Evolutionary conservation across 2,888 invertebrate species (phyloP), one percentile per base, ranked within the genome.

Genomic region (Leptinotarsa juncta): DNA sequence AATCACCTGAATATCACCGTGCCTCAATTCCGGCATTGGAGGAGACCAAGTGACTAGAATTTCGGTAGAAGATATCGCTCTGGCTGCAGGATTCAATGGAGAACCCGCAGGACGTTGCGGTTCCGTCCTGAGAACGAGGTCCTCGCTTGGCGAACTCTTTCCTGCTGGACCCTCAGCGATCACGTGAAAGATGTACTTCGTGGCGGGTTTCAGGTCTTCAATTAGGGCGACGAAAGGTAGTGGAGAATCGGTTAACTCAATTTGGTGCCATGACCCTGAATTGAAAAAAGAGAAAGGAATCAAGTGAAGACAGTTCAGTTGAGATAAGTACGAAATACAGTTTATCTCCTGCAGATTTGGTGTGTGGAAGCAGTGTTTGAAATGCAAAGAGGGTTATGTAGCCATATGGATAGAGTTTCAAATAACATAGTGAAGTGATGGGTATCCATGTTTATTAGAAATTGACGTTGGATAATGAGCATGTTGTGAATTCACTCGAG

Each of bases 161-260:
- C 94, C 94, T 0, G 93, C 93, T 5, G 93, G 92, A 5, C 94
- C 94, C 85, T 94, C 93, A 1, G 94, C 94, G 70, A 94, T 90
- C 4, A 95, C 91, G 48, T 94, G 89, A 80, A 95, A 91, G 12
- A 91, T 88, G 84, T 95, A 95, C 76, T 90, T 90, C 0, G 93
- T 93, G 0, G 93, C 93, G 7, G 93, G 93, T 83, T 93, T 93
- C 3, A 94, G 87, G 82, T 93, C 92, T 84, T 93, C 93, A 75
- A 94, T 90, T 12, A 93, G 84, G 0, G 92, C 91, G 18, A 92
- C 91, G 81, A 91, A 92, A 16, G 90, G 91, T 49, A 90, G 83
- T 7, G 93, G 91, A n/a, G 91, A 90, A 70, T 93, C 92, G 51
- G 90, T 90, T 42, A 93, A 87, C 82, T 93, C 93, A 71, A 92